Percentiles rank a stretch among this genome's conserved stretches.
Evolutionary conservation across 2,888 invertebrate species (phyloP).

Genomic region (Tinea trinotella): DNA sequence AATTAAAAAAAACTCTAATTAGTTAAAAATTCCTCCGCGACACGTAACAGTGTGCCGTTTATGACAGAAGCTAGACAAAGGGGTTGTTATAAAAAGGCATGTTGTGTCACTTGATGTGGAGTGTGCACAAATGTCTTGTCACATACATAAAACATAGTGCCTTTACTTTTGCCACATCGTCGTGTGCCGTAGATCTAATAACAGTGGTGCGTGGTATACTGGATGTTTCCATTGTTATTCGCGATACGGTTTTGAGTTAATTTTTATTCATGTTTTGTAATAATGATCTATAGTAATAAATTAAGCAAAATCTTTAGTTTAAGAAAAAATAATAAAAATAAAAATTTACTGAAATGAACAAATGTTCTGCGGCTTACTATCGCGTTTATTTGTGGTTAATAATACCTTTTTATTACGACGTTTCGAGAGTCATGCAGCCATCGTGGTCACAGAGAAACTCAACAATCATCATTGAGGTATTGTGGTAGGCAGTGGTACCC

Average conservation of each 20-base stretch:
- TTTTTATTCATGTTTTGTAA: too few relatives aligned
- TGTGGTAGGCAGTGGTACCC: too few relatives aligned
- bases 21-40: neutral
- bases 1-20: neutral
- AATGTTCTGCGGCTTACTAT: too few relatives aligned
- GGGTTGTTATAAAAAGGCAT: neutral
- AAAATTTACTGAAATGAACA: too few relatives aligned
- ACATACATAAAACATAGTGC: slow-evolving; percentile 19
- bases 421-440: too few relatives aligned
- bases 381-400: too few relatives aligned
- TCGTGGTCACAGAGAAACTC: too few relatives aligned
- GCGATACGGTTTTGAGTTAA: neutral
- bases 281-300: too few relatives aligned
- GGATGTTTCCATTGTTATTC: neutral
- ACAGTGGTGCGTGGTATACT: slow-evolving; percentile 12
- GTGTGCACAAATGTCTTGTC: slow-evolving; percentile 15
- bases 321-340: too few relatives aligned
- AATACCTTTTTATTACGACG: too few relatives aligned
- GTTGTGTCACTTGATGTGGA: neutral
- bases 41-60: neutral
- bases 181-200: slow-evolving; percentile 18
- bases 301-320: too few relatives aligned
- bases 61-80: neutral
- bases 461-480: too few relatives aligned
- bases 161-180: slow-evolving; percentile 16